These are phyloP conservation scores for Taphrorychus bicolor DNA, from an alignment of 2,888 invertebrate genomes.

Conservation along the genomic window DNA sequence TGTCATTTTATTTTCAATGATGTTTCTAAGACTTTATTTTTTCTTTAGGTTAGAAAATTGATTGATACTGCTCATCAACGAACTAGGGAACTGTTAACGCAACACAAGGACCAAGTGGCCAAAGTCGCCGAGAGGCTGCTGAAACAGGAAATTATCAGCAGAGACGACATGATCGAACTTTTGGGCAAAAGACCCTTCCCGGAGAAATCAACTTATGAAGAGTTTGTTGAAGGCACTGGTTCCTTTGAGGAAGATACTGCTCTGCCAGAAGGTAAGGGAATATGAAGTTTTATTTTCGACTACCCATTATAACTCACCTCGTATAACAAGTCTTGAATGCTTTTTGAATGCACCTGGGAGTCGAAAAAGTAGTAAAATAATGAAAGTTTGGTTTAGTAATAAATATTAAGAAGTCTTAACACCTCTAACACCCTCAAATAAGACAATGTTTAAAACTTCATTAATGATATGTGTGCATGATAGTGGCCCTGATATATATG, in stretches of 20 bases:
- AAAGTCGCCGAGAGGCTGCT: conserved; percentile 89
- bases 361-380: too few species aligned
- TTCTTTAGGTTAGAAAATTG: conserved; percentile 62
- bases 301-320: too few species aligned
- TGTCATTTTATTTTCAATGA: background rate
- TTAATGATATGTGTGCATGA: too few species aligned
- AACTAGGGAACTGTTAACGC: conserved; percentile 77
- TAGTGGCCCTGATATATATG: too few species aligned
- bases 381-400: too few species aligned
- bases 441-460: too few species aligned
- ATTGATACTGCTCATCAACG: conserved; percentile 80
- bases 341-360: too few species aligned
- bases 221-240: conserved; percentile 98
- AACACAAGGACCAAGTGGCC: conserved; percentile 86
- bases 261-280: conserved; percentile 83
- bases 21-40: background rate
- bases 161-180: conserved; percentile 97
- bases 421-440: too few species aligned
- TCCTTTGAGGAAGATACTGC: conserved; percentile 96
- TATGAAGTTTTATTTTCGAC: too few species aligned
- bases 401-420: too few species aligned
- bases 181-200: conserved; percentile 94
- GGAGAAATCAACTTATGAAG: conserved; percentile 99
- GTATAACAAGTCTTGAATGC: too few species aligned
- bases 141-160: conserved; percentile 92